Conservation (phyloP, 2,113 vertebrate species). For the Orientallactaga bullata region DNA sequence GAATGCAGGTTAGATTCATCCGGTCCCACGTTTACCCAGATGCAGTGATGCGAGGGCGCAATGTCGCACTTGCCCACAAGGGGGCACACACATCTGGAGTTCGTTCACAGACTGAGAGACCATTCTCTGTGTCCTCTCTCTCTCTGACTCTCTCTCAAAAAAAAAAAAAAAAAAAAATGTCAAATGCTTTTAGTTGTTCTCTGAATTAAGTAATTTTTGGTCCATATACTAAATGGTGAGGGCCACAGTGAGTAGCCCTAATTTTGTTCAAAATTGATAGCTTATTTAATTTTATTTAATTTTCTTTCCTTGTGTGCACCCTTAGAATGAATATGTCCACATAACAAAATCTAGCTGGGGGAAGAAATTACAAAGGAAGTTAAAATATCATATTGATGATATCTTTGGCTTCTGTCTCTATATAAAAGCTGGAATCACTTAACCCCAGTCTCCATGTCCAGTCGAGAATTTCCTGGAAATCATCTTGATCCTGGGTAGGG, state of each 20-base stretch:
- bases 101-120: no score
- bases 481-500: neutral
- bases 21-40: no score
- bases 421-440: slow-evolving; percentile 50
- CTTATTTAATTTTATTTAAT: neutral
- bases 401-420: neutral
- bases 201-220: neutral
- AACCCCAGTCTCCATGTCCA: neutral
- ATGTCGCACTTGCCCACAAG: no score
- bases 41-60: no score
- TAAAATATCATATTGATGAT: neutral
- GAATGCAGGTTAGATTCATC: no score
- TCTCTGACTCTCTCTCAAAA: no score
- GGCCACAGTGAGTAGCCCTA: neutral
- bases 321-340: neutral
- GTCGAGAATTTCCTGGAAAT: slow-evolving; percentile 26
- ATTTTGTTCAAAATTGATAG: neutral
- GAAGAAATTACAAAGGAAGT: neutral
- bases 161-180: neutral
- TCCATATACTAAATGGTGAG: neutral
- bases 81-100: no score
- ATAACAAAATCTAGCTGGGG: neutral
- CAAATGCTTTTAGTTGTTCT: neutral
- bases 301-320: neutral
- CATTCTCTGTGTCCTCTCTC: no score